phyloP scores from a whole-genome alignment of 2,797 vertebrate species.

The Taeniopygia guttata region DNA sequence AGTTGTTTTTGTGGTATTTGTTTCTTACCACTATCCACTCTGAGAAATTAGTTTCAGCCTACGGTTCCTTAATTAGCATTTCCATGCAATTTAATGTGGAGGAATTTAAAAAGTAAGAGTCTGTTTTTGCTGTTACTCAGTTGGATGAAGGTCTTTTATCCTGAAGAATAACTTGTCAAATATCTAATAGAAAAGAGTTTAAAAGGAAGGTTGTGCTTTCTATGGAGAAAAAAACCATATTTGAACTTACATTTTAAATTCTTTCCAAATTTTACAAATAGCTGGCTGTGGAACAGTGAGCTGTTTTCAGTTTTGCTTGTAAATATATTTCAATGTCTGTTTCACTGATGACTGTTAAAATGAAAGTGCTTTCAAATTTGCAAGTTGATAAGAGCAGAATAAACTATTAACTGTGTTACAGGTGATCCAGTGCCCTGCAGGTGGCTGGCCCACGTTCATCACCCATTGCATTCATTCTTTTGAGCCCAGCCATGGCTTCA shows the following conservation, averaged over 20 bases:
- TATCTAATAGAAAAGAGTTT: neutral
- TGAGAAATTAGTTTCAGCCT: neutral
- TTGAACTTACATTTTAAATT: neutral
- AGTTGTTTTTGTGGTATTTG: neutral
- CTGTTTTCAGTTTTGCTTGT: neutral
- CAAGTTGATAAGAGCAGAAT: neutral
- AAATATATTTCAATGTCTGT: neutral
- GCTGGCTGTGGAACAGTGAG: neutral
- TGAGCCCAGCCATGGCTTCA: neutral
- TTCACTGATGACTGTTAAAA: neutral
- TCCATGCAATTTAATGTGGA: neutral
- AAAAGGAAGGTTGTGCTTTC: neutral
- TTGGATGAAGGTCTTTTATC: neutral
- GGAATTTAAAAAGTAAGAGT: neutral
- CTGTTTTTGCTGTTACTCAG: neutral
- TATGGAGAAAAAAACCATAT: neutral
- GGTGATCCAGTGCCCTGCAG: neutral
- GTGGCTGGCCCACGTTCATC: accelerated
- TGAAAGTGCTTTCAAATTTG: neutral
- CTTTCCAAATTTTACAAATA: neutral
- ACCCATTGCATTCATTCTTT: neutral
- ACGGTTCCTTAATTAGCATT: neutral
- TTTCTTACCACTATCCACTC: neutral
- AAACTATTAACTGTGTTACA: neutral
- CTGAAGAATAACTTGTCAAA: neutral